Conservation (phyloP, 1,140 invertebrate species). For the Halotydeus destructor region DNA sequence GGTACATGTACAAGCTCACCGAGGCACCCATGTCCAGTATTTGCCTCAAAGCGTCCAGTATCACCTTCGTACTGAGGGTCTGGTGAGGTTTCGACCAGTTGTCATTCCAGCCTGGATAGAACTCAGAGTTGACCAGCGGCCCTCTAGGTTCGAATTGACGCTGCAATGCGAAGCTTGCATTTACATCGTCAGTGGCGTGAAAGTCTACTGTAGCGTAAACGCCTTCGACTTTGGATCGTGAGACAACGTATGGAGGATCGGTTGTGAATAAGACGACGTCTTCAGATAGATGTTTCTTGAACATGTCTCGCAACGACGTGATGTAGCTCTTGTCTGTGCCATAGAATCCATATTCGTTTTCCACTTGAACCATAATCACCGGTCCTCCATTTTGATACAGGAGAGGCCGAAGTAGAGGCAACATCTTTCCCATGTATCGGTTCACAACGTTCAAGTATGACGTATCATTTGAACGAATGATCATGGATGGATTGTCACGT, state of each 20-base stretch:
- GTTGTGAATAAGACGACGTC: conserved; percentile 15
- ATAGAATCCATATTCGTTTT: conserved; percentile 17
- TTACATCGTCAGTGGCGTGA: conserved; percentile 25
- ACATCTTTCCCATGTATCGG: conserved; percentile 22
- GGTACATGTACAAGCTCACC: conserved; percentile 21
- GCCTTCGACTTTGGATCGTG: conserved; percentile 38
- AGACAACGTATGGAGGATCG: conserved; percentile 21
- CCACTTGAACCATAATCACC: conserved; percentile 23
- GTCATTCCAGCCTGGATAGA: conserved; percentile 24
- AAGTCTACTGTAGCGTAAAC: conserved; percentile 54
- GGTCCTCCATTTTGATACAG: conserved; percentile 24
- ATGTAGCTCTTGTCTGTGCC: conserved; percentile 44
- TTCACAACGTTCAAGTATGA: conserved; percentile 23
- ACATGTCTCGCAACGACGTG: conserved; percentile 26
- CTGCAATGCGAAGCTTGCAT: conserved; percentile 21
- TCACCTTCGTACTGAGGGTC: conserved; percentile 3
- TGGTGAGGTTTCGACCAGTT: conserved; percentile 20
- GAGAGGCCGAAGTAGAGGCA: conserved; percentile 23
- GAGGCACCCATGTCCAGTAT: conserved; percentile 20
- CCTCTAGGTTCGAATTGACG: conserved; percentile 25
- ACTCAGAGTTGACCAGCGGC: conserved; percentile 24
- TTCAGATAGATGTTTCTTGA: conserved; percentile 8
- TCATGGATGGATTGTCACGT: conserved; percentile 11
- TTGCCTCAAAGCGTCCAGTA: conserved; percentile 15
- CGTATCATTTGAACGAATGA: conserved; percentile 13